Base-by-base conservation (phyloP, 1,140 invertebrate species). In the Lerema accius region DNA sequence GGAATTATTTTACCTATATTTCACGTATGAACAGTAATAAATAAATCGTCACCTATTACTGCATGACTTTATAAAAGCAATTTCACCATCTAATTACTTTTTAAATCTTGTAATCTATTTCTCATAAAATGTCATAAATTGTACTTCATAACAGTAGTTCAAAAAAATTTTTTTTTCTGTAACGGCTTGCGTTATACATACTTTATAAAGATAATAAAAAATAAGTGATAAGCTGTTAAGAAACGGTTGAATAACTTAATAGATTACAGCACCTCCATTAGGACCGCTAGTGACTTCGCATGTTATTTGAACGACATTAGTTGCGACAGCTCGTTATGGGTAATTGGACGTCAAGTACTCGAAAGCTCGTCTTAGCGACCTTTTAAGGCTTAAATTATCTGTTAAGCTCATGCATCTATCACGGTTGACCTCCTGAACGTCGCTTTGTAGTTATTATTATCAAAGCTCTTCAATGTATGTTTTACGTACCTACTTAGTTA, bases 311-410 rank as follows among this genome's bases (percentile, higher is more conserved):
- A 10, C 55, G 55, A 58, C 55, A 46, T 32, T 58, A 26, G 26
- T 58, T 58, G 42, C 53, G 53, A 58, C 53, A 58, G 53, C 17
- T 58, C 53, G 53, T 58, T 58, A 58, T 58, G 53, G 35, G 63
- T 60, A 65, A 65, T 65, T 65, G 55, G 55, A 37, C 55, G 26
- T 13, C 50, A 35, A 51, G 32, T 58, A 56, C 51, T 56, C 16
- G 40, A 10, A 6, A 4, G 51, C 13, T 28, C 15, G 55, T 65
- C 62, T 40, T 23, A 2, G 11, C 19, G 53, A 60, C 55, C 63
- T 65, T 65, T 59, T 60, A 53, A 60, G 55, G 55, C 16, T 60
- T 46, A 37, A 59, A 42, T 64, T 56, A 46, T 39, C 55, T 51
- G 49, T 32, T 39, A 40, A 28, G 40, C 48, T 37, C 55, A 58